Percentiles rank a stretch among this genome's conserved stretches.
These are phyloP conservation scores for Ianthella basta DNA, from an alignment of 37 sponge, comb jelly and placozoan species.

Conservation along the genomic window DNA sequence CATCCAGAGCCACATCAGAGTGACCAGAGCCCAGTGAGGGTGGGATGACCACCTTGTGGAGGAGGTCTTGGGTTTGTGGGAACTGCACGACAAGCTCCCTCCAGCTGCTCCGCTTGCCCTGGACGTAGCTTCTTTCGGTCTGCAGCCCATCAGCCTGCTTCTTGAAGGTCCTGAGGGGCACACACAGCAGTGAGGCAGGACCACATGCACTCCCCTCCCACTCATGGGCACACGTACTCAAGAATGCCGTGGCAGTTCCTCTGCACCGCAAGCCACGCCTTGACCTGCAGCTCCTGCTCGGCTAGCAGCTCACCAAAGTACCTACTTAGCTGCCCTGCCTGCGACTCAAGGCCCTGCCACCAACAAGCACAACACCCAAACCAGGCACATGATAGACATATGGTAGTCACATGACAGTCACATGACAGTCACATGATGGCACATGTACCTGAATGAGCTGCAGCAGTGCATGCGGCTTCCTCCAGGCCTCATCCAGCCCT, in stretches of 20 bases:
- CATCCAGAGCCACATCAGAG: not conserved
- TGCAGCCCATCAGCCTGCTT: not conserved
- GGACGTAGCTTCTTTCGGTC: not conserved
- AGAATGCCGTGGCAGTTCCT: slow-evolving; percentile 4
- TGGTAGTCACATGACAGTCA: too few relatives aligned
- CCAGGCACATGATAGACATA: too few relatives aligned
- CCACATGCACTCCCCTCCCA: too few relatives aligned
- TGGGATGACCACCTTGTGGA: not conserved
- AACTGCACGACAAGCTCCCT: not conserved
- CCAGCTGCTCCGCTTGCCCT: not conserved
- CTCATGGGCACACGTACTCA: not conserved
- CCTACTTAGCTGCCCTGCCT: not conserved
- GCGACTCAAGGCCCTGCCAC: not conserved
- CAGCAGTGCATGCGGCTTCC: slow-evolving; percentile 13
- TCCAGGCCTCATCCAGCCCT: slow-evolving; percentile 3
- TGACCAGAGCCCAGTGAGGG: not conserved
- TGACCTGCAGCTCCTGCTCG: slow-evolving; percentile 23
- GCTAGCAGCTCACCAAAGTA: not conserved
- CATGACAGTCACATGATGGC: too few relatives aligned
- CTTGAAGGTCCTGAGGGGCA: slow-evolving; percentile 12
- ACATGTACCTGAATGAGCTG: slow-evolving; percentile 25
- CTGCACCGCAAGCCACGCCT: slow-evolving; percentile 22
- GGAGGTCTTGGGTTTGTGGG: slow-evolving; percentile 8
- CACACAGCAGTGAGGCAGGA: too few relatives aligned
- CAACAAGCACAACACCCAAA: too few relatives aligned